Percentiles rank a stretch among this genome's conserved stretches.
Evolutionary conservation across 2,113 vertebrate genomes (phyloP).

Genomic region (Nestor notabilis): DNA sequence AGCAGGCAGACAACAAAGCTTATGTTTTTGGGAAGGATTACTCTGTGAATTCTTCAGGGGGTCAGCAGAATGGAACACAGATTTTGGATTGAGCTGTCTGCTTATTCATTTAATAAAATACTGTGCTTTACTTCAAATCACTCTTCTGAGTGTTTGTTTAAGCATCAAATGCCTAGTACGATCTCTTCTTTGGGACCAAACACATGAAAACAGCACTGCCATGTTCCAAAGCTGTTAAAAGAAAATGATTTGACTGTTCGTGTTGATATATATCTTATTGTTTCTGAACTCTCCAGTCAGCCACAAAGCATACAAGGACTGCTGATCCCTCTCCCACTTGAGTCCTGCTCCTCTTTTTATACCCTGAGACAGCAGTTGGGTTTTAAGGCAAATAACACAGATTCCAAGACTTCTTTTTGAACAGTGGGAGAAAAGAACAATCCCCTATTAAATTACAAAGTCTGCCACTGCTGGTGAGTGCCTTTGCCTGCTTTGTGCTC

Average conservation of each 20-base stretch:
- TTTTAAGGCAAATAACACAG: neutral
- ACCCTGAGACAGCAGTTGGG: neutral
- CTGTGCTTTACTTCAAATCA: neutral
- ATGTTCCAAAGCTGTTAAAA: neutral
- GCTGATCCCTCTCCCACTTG: neutral
- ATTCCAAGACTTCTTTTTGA: conserved; percentile 42
- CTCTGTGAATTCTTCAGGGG: neutral
- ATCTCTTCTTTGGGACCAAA: neutral
- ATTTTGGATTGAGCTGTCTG: neutral
- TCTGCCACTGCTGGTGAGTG: neutral
- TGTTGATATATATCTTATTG: neutral
- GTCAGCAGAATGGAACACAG: neutral
- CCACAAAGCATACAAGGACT: neutral
- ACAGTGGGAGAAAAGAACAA: conserved; percentile 9
- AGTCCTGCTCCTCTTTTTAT: neutral
- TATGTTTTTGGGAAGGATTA: neutral
- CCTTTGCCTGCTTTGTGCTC: neutral
- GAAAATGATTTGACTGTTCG: neutral
- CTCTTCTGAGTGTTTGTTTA: neutral
- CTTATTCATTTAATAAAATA: neutral
- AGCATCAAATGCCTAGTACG: neutral
- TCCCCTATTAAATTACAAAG: conserved; percentile 6
- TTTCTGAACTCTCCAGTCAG: neutral
- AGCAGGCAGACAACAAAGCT: neutral
- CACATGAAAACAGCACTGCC: neutral